Evolutionary conservation across 2,888 invertebrate genomes (phyloP), one percentile per base, ranked within the genome.

Genomic region (Drosophila hamatofila): DNA sequence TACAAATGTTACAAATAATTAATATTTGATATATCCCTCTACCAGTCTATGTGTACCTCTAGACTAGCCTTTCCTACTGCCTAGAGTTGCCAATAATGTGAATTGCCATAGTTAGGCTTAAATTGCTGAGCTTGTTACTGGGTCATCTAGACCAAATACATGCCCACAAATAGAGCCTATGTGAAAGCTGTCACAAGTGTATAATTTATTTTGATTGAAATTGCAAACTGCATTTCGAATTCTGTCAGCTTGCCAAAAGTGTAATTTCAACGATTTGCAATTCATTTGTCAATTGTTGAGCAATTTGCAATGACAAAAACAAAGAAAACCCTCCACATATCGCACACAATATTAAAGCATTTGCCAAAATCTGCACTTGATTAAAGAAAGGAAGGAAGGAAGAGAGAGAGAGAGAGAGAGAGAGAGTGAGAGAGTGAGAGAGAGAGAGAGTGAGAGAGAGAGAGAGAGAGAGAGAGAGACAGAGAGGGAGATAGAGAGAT

Each of bases 191-290:
- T 56, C 59, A 65, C 23, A 75, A 33, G 35, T 35, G 41, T 73
- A 49, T 62, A 44, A 82, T 82, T 74, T 60, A 55, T 65, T 86
- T 81, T 81, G 82, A 82, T 82, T 82, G 78, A 86, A 75, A 72
- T 64, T 37, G 59, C 63, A 77, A 63, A 51, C 64, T 65, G 67
- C 64, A 63, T 44, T 39, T 25, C 52, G 48, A 51, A 65, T 58
- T 75, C 27, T 83, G 83, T 63, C 83, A 82, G 27, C 9, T 60
- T 80, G 79, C 79, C 79, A 80, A 72, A 44, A 37, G 37, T 57
- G 64, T 48, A 58, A 71, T 62, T 62, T 59, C 64, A 68, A 64
- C 67, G 69, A 46, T 66, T 76, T 65, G 62, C 63, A 55, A 71
- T 54, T 63, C 27, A 48, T 55, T 61, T 57, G 61, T 72, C 72